Evolutionary conservation across 2,888 invertebrate genomes (phyloP).

Genomic region (Xanthorhoe spadicearia): DNA sequence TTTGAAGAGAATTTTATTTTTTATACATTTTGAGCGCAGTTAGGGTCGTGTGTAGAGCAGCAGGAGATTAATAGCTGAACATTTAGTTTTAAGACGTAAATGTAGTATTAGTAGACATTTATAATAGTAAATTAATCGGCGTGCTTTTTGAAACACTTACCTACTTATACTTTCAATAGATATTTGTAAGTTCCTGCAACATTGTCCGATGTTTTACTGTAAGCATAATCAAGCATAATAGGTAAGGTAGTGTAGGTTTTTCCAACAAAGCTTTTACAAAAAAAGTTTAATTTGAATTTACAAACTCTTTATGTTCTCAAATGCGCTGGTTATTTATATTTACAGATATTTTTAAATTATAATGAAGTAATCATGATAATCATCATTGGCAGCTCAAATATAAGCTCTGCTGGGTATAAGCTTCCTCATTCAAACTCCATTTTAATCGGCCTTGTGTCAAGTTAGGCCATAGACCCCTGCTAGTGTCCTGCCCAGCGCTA

Average conservation of each 20-base stretch:
- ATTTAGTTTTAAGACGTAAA: conserved; percentile 53
- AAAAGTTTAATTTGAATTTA: too few relatives aligned
- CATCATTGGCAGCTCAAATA: too few relatives aligned
- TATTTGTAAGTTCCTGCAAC: conserved; percentile 7
- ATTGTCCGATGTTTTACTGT: neutral
- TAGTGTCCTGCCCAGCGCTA: too few relatives aligned
- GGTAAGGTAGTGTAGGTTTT: neutral
- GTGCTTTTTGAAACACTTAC: conserved; percentile 1
- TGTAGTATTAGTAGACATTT: conserved; percentile 40
- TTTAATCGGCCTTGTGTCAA: too few relatives aligned
- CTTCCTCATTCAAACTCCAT: too few relatives aligned
- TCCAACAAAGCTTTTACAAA: neutral
- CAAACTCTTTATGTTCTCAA: neutral
- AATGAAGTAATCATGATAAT: too few relatives aligned
- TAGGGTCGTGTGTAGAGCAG: conserved; percentile 55
- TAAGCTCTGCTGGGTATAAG: too few relatives aligned
- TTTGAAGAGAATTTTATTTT: conserved; percentile 7
- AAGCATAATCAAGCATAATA: neutral
- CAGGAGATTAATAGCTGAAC: conserved; percentile 82
- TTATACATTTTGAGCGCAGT: conserved; percentile 35
- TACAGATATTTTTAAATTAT: conserved; percentile 18
- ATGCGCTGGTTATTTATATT: conserved; percentile 30
- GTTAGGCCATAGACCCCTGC: too few relatives aligned
- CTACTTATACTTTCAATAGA: neutral
- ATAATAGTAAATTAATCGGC: conserved; percentile 33